Base-by-base conservation (phyloP, 30 jellyfish, hydroid and myxozoan species). In the Mastigias papua region DNA sequence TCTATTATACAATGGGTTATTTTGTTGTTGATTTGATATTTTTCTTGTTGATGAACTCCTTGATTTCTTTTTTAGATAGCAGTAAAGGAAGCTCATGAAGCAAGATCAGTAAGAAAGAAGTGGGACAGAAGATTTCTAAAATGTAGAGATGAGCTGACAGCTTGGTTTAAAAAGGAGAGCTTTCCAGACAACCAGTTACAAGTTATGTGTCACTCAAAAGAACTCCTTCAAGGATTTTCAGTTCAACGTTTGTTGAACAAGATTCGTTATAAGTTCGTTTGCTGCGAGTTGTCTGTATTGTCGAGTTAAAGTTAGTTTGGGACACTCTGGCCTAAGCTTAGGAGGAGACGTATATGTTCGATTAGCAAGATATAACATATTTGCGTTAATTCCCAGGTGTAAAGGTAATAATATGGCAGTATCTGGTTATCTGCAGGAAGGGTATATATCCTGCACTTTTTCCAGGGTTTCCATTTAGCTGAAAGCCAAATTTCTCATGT, bases 221-320 rank as follows among this genome's bases (percentile, higher is more conserved):
- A 82, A 33, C 64, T 82, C 48, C 80, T 82, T n/a, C 92, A 82
- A 57, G 84, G 92, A 22, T 82, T 82, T 72, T 32, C 90, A 17
- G 48, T 65, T 0, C 73, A 80, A 31, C 31, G 58, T 31, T 10
- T 58, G 48, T 79, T 33, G 26, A 34, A 80, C 66, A 80, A 80
- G 34, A 28, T 80, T 15, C 81, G 90, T 8, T 80, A 62, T 76
- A 67, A 63, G 37, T 80, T 61, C 81, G 64, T 76, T 1, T 84
- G 82, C 65, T 71, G 93, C 32, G 30, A 22, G 23, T 62, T 62
- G 10, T 23, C 48, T 2, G 28, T 21, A 57, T 31, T 61, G 58
- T 29, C 80, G n/a, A 27, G 46, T 19, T 34, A 31, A n/a, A n/a
- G n/a, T n/a, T n/a, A n/a, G n/a, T n/a, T n/a, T n/a, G n/a, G n/a